These are phyloP conservation scores for Lepisosteus osseus DNA, from an alignment of 2,113 vertebrate species.

Conservation along the genomic window DNA sequence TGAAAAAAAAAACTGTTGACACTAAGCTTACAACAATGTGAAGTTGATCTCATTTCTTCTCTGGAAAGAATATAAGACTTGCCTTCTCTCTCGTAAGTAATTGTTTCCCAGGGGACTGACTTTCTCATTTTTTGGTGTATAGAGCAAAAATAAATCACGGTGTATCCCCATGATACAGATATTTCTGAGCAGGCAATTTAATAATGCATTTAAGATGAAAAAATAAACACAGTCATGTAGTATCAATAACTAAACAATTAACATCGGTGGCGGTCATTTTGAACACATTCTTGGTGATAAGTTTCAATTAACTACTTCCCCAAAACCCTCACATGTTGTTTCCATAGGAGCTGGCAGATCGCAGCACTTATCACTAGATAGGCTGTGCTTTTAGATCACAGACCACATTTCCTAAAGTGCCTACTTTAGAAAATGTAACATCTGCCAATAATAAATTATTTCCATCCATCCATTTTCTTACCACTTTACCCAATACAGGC, in stretches of 20 bases:
- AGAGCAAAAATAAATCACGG: constrained; percentile 34
- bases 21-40: neutral
- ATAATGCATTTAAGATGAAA: neutral
- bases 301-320: too few relatives aligned
- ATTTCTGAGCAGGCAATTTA: constrained; percentile 18
- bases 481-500: too few relatives aligned
- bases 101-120: constrained; percentile 34
- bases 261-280: neutral
- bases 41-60: constrained; percentile 20
- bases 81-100: constrained; percentile 11
- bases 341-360: too few relatives aligned
- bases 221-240: neutral
- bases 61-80: neutral
- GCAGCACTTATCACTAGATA: too few relatives aligned
- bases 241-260: neutral
- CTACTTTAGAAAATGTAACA: too few relatives aligned
- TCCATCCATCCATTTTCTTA: too few relatives aligned
- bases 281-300: too few relatives aligned
- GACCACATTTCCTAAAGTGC: too few relatives aligned
- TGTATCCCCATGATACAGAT: constrained; percentile 21
- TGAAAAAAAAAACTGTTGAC: neutral
- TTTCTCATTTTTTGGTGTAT: constrained; percentile 22
- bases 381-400: too few relatives aligned
- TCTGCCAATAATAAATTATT: too few relatives aligned
- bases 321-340: too few relatives aligned